Evolutionary conservation across 2,113 vertebrate species (phyloP).

Genomic region (cat (Felis catus)): F.catus_Fca126_mat1.0 CM031424.1:33663501-33664000

Average conservation of each 20-base stretch:
- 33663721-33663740: background rate
- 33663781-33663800: slow-evolving; percentile 14
- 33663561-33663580: background rate
- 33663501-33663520: background rate
- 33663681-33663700: background rate
- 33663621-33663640: background rate
- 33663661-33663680: background rate
- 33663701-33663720: background rate
- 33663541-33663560: background rate
- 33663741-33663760: background rate
- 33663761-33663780: background rate
- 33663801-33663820: background rate
- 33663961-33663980: background rate
- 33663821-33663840: background rate
- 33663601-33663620: background rate
- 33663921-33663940: background rate
- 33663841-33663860: background rate
- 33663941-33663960: background rate
- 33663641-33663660: background rate
- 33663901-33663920: background rate
- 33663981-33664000: background rate
- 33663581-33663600: background rate
- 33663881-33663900: background rate
- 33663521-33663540: background rate
- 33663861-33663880: background rate